Evolutionary conservation across 2,888 invertebrate genomes (phyloP).

Genomic region (Neoascia interrupta): DNA sequence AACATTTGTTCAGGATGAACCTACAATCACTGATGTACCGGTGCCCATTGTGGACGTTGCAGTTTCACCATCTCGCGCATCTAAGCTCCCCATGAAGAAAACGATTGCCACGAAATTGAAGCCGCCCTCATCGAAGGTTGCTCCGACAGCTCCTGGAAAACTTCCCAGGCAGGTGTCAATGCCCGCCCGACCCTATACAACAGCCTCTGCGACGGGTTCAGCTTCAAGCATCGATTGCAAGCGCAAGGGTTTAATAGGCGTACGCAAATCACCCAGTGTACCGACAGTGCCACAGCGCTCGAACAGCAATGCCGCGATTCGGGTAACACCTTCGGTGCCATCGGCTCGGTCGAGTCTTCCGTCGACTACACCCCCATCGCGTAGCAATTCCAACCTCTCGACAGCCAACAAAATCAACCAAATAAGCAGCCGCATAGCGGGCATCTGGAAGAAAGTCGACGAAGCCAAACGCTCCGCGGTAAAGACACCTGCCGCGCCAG

Average conservation of each 20-base stretch:
- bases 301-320: slow-evolving; percentile 77
- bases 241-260: slow-evolving; percentile 64
- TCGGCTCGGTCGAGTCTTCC: slow-evolving; percentile 74
- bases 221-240: slow-evolving; percentile 71
- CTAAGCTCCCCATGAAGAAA: slow-evolving; percentile 77
- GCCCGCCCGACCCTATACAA: slow-evolving; percentile 73
- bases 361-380: slow-evolving; percentile 78
- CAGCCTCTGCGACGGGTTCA: slow-evolving; percentile 70
- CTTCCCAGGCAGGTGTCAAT: slow-evolving; percentile 78
- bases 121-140: slow-evolving; percentile 71
- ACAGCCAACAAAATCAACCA: slow-evolving; percentile 75
- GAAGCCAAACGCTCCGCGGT: slow-evolving; percentile 73
- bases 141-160: slow-evolving; percentile 72
- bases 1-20: slow-evolving; percentile 94
- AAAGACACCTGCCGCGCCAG: slow-evolving; percentile 15
- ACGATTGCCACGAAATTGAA: slow-evolving; percentile 65
- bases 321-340: slow-evolving; percentile 73
- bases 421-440: slow-evolving; percentile 78
- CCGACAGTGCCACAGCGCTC: slow-evolving; percentile 75
- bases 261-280: slow-evolving; percentile 70
- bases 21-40: slow-evolving; percentile 75
- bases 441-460: slow-evolving; percentile 78
- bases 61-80: slow-evolving; percentile 72
- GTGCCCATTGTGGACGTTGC: slow-evolving; percentile 77
- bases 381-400: slow-evolving; percentile 78